Conservation (phyloP, 1,140 invertebrate species). For the Aphelenchoides fujianensis region DNA sequence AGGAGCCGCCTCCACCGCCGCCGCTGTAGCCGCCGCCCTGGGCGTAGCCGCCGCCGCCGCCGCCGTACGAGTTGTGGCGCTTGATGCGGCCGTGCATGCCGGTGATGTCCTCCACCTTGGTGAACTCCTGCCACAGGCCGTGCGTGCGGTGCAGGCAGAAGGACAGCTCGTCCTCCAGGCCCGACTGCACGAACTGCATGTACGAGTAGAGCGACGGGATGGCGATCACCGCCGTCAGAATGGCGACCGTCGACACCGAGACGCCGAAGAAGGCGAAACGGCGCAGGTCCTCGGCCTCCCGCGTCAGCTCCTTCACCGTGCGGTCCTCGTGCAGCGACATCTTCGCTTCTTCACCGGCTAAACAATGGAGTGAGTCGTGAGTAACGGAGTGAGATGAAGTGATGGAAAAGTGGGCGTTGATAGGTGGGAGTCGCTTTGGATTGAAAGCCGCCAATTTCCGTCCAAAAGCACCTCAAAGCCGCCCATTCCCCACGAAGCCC, state of each 20-base stretch:
- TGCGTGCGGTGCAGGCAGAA: constrained; percentile 38
- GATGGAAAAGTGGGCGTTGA: too few species aligned
- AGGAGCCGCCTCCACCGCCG: constrained; percentile 17
- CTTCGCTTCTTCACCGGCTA: too few species aligned
- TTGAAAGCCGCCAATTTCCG: too few species aligned
- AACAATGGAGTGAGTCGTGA: too few species aligned
- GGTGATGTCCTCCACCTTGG: constrained; percentile 13
- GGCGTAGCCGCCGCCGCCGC: constrained; percentile 14
- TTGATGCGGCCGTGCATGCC: constrained; percentile 11
- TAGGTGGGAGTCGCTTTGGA: too few species aligned
- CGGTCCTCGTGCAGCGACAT: constrained; percentile 14
- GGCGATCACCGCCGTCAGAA: constrained; percentile 41
- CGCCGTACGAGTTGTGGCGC: constrained; percentile 2
- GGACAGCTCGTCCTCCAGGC: constrained; percentile 46
- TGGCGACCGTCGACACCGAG: constrained; percentile 36
- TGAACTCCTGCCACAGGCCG: constrained; percentile 23
- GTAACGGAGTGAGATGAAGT: too few species aligned
- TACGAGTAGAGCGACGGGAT: constrained; percentile 51
- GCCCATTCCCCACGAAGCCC: too few species aligned
- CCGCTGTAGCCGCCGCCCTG: constrained; percentile 7
- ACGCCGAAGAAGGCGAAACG: constrained; percentile 43
- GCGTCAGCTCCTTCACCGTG: constrained; percentile 3
- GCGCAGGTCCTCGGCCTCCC: constrained; percentile 7
- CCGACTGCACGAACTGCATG: constrained; percentile 49
- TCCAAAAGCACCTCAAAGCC: too few species aligned